Percentiles rank a stretch among this genome's conserved stretches.
Conservation (phyloP, 2,888 invertebrate genomes). For the Pardosa pseudoannulata region DNA sequence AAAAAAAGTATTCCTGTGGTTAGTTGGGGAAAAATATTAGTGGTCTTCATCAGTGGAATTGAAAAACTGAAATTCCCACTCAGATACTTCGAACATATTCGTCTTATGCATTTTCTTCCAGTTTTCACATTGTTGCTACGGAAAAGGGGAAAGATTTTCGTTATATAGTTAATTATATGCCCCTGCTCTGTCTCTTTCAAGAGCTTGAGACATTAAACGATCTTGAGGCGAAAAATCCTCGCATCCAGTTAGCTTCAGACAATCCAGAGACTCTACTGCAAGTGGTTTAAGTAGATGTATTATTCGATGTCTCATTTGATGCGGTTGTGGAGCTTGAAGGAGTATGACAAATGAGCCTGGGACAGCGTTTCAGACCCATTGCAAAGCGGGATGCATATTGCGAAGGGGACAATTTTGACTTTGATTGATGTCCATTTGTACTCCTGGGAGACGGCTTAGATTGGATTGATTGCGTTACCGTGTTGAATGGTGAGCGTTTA, state of each 20-base stretch:
- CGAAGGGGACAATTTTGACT: not conserved
- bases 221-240: not conserved
- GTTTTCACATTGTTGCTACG: no score
- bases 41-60: no score
- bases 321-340: not conserved
- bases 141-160: no score
- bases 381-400: not conserved
- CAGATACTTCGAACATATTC: no score
- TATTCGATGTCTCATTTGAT: slow-evolving; percentile 7
- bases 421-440: slow-evolving; percentile 10
- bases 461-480: not conserved
- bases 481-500: not conserved
- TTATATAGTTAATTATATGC: not conserved
- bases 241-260: not conserved
- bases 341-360: slow-evolving; percentile 6
- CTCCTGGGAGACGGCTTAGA: not conserved
- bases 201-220: not conserved
- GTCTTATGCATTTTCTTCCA: no score
- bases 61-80: no score
- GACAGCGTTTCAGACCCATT: not conserved
- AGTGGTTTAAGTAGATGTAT: slow-evolving; percentile 1
- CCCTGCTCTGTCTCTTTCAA: not conserved
- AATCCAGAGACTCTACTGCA: not conserved
- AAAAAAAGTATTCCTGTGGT: no score
- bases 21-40: no score